phyloP scores from a whole-genome alignment of 2,888 invertebrate species.

The Spodoptera exigua region DNA sequence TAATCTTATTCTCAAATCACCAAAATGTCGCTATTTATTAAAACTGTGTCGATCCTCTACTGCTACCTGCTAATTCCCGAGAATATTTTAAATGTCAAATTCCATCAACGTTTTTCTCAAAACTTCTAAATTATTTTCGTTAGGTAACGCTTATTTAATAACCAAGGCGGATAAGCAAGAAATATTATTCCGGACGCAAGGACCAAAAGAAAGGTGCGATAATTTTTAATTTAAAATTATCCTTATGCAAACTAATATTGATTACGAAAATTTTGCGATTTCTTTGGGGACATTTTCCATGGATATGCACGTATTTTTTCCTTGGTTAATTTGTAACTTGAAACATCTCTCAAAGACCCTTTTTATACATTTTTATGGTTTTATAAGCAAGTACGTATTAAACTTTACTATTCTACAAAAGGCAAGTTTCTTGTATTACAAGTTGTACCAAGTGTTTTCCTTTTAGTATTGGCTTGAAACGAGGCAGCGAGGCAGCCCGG shows the following conservation, averaged over 20 bases:
- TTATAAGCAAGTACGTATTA: constrained; percentile 41
- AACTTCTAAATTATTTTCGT: constrained; percentile 63
- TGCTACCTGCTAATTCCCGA: constrained; percentile 31
- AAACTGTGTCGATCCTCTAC: constrained; percentile 11
- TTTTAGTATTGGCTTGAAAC: constrained; percentile 61
- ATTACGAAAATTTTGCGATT: not conserved
- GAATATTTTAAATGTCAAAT: constrained; percentile 36
- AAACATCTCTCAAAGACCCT: constrained; percentile 21
- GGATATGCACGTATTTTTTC: constrained; percentile 2
- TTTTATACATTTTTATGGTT: constrained; percentile 31
- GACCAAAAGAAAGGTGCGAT: not conserved
- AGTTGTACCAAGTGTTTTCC: constrained; percentile 58
- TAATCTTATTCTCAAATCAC: constrained; percentile 16
- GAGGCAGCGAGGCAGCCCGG: constrained; percentile 51
- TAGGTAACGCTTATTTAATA: constrained; percentile 60
- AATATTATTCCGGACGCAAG: not conserved
- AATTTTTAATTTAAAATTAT: not conserved
- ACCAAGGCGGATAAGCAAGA: constrained; percentile 24
- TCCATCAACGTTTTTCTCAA: constrained; percentile 27
- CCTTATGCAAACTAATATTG: too few relatives aligned
- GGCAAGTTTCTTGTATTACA: constrained; percentile 46
- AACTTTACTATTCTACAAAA: constrained; percentile 47
- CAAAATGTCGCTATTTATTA: constrained; percentile 4
- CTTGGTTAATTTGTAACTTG: too few relatives aligned
- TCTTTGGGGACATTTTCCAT: not conserved